A percentile compares a stretch with the other conserved stretches of the same genome.
These are phyloP conservation scores for Myxocyprinus asiaticus DNA, from an alignment of 2,113 vertebrate genomes.

Conservation along the genomic window DNA sequence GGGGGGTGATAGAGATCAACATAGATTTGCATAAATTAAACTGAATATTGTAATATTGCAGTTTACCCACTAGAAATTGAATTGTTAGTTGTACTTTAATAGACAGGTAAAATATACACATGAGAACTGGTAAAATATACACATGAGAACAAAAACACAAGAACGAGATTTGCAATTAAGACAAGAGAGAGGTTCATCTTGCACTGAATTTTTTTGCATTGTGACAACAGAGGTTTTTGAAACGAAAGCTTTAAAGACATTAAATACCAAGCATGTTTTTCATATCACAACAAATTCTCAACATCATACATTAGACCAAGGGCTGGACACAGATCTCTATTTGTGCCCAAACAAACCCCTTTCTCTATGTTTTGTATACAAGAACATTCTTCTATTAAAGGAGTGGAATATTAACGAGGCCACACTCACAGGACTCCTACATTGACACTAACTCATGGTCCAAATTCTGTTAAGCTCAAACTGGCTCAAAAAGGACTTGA, in stretches of 20 bases:
- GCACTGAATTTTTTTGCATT: slow-evolving; percentile 51
- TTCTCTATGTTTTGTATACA: not conserved
- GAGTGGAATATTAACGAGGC: slow-evolving; percentile 9
- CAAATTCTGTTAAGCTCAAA: not conserved
- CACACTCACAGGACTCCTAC: not conserved
- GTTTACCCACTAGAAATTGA: slow-evolving; percentile 67
- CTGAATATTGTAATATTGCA: slow-evolving; percentile 69
- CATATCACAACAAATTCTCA: slow-evolving; percentile 53
- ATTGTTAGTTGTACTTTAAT: slow-evolving; percentile 59
- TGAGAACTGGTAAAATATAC: slow-evolving; percentile 67
- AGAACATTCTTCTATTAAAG: not conserved
- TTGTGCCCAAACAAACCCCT: not conserved
- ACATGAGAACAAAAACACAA: slow-evolving; percentile 54
- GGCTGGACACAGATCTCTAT: slow-evolving; percentile 13
- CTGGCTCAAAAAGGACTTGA: not conserved
- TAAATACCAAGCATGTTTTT: slow-evolving; percentile 63
- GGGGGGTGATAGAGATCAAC: slow-evolving; percentile 9
- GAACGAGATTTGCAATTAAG: slow-evolving; percentile 60
- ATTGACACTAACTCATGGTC: not conserved
- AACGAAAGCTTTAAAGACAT: slow-evolving; percentile 55
- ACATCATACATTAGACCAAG: slow-evolving; percentile 50
- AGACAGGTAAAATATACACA: slow-evolving; percentile 60
- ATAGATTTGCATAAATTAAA: slow-evolving; percentile 79
- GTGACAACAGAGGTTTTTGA: slow-evolving; percentile 41
- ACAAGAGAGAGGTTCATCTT: slow-evolving; percentile 40